Conservation (phyloP, 2,888 invertebrate species). For the Trichopoda pennipes region DNA sequence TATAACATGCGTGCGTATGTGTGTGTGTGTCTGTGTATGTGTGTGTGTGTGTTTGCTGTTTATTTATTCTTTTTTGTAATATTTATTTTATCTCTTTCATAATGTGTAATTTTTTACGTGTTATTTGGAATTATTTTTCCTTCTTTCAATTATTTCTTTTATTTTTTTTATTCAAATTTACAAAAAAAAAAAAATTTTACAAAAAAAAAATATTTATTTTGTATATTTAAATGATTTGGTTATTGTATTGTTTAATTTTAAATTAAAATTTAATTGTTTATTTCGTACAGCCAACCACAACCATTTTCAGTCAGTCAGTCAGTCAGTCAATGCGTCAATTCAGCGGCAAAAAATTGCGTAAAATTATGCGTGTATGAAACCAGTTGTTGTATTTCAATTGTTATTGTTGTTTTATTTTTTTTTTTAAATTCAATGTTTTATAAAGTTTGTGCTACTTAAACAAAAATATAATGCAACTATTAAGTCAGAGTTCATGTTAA, state of each 20-base stretch:
- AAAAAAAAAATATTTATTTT: too few relatives aligned
- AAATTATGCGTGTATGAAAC: slow-evolving; percentile 65
- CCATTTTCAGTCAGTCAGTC: not conserved
- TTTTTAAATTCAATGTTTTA: slow-evolving; percentile 13
- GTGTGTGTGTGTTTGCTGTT: not conserved
- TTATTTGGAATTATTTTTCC: slow-evolving; percentile 36
- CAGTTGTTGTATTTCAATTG: slow-evolving; percentile 48
- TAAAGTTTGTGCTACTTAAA: not conserved
- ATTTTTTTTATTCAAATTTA: too few relatives aligned
- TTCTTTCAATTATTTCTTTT: not conserved
- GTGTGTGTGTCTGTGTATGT: slow-evolving; percentile 7
- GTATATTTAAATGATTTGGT: too few relatives aligned
- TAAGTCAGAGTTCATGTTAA: slow-evolving; percentile 31
- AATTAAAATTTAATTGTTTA: slow-evolving; percentile 28
- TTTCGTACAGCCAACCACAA: slow-evolving; percentile 26
- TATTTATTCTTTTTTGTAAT: not conserved
- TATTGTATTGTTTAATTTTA: slow-evolving; percentile 31
- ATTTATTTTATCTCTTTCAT: slow-evolving; percentile 41
- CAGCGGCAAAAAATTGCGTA: slow-evolving; percentile 59
- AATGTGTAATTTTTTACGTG: slow-evolving; percentile 59
- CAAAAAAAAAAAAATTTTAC: not conserved
- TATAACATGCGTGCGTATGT: slow-evolving; percentile 2
- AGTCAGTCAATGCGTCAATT: not conserved
- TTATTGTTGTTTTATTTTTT: not conserved
- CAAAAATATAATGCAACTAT: not conserved